Percentiles rank a stretch among this genome's conserved stretches.
These are phyloP conservation scores for Gallinago nigripennis DNA, from an alignment of 2,797 vertebrate genomes.

Conservation along the genomic window DNA sequence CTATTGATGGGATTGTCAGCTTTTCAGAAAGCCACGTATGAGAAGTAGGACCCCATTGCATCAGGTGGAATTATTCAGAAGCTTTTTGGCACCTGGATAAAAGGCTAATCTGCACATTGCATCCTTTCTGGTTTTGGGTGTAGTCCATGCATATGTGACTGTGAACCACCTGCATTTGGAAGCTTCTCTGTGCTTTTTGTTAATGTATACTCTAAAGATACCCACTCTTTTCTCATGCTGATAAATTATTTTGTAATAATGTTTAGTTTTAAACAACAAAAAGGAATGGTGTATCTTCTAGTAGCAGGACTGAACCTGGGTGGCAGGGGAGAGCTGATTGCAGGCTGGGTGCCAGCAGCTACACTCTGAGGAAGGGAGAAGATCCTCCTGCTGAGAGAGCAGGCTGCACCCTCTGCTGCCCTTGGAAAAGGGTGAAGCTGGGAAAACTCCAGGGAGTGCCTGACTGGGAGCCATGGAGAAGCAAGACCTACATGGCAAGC, in stretches of 20 bases:
- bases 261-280: neutral
- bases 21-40: neutral
- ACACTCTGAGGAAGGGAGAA: rapidly evolving
- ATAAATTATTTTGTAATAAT: neutral
- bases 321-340: neutral
- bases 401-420: rapidly evolving
- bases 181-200: neutral
- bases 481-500: rapidly evolving
- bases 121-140: neutral
- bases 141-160: neutral
- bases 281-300: neutral
- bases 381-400: neutral
- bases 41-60: neutral
- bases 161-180: neutral
- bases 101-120: neutral
- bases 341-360: neutral
- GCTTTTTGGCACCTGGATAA: constrained; percentile 10
- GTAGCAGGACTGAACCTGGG: neutral
- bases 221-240: neutral
- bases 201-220: neutral
- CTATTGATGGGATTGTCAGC: constrained; percentile 10
- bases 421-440: neutral
- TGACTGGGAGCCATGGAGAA: neutral
- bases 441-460: no score
- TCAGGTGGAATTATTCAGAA: constrained; percentile 13